phyloP scores from a whole-genome alignment of 2,888 invertebrate genomes.

The Trissolcus brochymenae region DNA sequence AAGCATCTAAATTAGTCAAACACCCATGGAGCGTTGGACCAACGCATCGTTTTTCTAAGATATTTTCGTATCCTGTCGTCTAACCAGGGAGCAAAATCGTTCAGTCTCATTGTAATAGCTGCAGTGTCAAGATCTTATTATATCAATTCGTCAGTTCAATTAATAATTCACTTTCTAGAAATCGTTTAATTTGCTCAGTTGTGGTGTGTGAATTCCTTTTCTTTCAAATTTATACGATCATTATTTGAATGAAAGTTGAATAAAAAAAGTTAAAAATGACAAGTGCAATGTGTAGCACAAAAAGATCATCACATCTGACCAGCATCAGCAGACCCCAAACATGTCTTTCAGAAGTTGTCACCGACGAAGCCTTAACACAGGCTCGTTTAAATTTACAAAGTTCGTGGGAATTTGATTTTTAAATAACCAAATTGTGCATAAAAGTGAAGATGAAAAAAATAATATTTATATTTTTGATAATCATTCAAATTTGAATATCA shows the following conservation, averaged over 20 bases:
- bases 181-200: too few relatives aligned
- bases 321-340: conserved; percentile 67
- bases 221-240: background rate
- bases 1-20: background rate
- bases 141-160: too few relatives aligned
- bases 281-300: conserved; percentile 36
- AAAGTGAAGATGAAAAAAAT: background rate
- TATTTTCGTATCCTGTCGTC: conserved; percentile 35
- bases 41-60: conserved; percentile 59
- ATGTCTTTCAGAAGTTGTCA: conserved; percentile 71
- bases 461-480: background rate
- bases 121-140: conserved; percentile 2
- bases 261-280: conserved; percentile 29
- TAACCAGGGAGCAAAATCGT: background rate
- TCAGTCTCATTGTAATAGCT: conserved; percentile 10
- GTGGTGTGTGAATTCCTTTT: background rate
- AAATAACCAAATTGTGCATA: background rate
- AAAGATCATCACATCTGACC: conserved; percentile 58
- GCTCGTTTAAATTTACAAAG: conserved; percentile 73
- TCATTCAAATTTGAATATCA: too few relatives aligned
- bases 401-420: conserved; percentile 61
- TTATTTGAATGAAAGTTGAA: too few relatives aligned
- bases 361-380: conserved; percentile 71
- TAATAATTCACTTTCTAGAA: too few relatives aligned
- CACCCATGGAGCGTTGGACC: conserved; percentile 53